phyloP scores from a whole-genome alignment of 2,888 invertebrate species.

The Xanthostigma xanthostigma region DNA sequence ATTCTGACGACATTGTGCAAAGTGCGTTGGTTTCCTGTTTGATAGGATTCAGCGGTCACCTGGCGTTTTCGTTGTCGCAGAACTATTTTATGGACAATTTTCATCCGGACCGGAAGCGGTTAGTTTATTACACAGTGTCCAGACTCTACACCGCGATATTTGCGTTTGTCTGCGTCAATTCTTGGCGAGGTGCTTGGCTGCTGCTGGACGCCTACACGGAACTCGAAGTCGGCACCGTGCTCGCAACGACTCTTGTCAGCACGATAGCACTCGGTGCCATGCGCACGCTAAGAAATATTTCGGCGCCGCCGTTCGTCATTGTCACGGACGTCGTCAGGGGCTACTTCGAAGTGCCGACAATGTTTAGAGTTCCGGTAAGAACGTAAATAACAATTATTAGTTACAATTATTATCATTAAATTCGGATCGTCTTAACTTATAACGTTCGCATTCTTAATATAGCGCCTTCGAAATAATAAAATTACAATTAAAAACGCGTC shows the following conservation, averaged over 20 bases:
- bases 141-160: constrained; percentile 60
- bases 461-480: not conserved
- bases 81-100: constrained; percentile 39
- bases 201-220: constrained; percentile 58
- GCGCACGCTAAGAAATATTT: constrained; percentile 59
- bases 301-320: constrained; percentile 68
- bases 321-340: constrained; percentile 57
- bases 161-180: constrained; percentile 69
- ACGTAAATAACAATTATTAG: not conserved
- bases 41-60: constrained; percentile 55
- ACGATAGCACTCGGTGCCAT: constrained; percentile 51
- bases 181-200: constrained; percentile 77
- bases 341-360: constrained; percentile 73
- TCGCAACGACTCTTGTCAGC: constrained; percentile 48
- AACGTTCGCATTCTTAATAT: not conserved
- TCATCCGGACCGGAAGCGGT: constrained; percentile 50
- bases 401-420: no score
- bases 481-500: no score
- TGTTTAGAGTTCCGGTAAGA: constrained; percentile 71
- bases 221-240: constrained; percentile 34
- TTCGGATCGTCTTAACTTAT: no score
- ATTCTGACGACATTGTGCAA: constrained; percentile 39
- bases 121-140: constrained; percentile 53
- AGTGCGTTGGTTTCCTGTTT: constrained; percentile 53
- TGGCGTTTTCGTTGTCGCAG: constrained; percentile 54